Evolutionary conservation across 2,888 invertebrate species (phyloP).

Genomic region (Thymelicus lineola): DNA sequence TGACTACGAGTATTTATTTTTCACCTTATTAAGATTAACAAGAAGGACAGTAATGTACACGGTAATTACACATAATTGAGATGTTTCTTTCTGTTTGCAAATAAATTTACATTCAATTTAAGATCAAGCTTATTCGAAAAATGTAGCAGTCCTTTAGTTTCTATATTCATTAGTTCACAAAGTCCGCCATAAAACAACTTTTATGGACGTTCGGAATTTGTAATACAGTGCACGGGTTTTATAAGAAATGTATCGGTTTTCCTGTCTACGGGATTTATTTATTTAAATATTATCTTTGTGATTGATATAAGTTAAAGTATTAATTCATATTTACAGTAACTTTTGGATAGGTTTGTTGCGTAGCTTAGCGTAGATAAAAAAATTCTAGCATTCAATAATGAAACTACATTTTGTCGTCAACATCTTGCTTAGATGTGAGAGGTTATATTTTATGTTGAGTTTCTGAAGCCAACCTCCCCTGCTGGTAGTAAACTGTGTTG

Average conservation of each 20-base stretch:
- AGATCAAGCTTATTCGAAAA: slow-evolving; percentile 31
- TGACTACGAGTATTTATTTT: not conserved
- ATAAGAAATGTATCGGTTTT: slow-evolving; percentile 33
- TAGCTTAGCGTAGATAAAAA: too few relatives aligned
- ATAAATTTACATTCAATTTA: slow-evolving; percentile 35
- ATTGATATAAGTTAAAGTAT: too few relatives aligned
- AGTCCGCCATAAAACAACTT: slow-evolving; percentile 28
- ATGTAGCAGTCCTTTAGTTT: slow-evolving; percentile 37
- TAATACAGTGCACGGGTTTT: slow-evolving; percentile 18
- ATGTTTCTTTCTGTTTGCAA: slow-evolving; percentile 53
- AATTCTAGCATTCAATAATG: too few relatives aligned
- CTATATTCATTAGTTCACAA: slow-evolving; percentile 26
- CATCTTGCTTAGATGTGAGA: too few relatives aligned
- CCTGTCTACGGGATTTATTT: slow-evolving; percentile 18
- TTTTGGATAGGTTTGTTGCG: too few relatives aligned
- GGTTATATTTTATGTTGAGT: too few relatives aligned
- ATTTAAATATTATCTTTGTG: not conserved
- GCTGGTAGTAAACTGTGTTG: too few relatives aligned
- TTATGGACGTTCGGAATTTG: slow-evolving; percentile 28
- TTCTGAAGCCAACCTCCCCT: too few relatives aligned
- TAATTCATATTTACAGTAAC: too few relatives aligned
- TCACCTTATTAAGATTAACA: slow-evolving; percentile 17
- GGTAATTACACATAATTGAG: slow-evolving; percentile 55
- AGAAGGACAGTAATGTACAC: slow-evolving; percentile 51
- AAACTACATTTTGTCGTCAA: too few relatives aligned